Percentiles rank a stretch among this genome's conserved stretches.
Evolutionary conservation across 1,140 invertebrate species (phyloP).

Genomic region (Andrena cerasifolii): DNA sequence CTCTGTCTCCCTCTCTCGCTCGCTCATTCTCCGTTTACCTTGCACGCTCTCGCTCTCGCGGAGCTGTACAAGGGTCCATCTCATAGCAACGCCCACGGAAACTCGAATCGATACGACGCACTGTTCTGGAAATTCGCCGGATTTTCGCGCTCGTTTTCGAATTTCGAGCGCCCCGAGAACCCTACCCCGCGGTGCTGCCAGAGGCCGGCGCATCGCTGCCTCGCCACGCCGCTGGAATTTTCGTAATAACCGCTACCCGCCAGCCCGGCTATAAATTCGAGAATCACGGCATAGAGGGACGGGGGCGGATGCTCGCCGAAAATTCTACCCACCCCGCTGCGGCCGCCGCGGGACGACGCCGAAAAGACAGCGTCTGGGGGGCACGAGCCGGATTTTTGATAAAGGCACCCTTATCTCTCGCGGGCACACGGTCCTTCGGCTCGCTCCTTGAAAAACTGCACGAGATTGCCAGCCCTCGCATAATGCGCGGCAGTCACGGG

Average conservation of each 20-base stretch:
- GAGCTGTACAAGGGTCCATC: slow-evolving; percentile 82
- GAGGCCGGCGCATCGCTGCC: neutral
- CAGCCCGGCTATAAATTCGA: slow-evolving; percentile 28
- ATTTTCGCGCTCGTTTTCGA: slow-evolving; percentile 78
- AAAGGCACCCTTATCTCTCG: slow-evolving; percentile 52
- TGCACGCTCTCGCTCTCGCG: slow-evolving; percentile 48
- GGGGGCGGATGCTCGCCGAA: neutral
- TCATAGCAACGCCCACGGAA: slow-evolving; percentile 83
- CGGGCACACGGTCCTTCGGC: slow-evolving; percentile 31
- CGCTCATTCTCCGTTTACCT: slow-evolving; percentile 31
- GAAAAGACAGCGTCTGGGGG: neutral
- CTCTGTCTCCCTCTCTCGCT: slow-evolving; percentile 57
- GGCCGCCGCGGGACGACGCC: neutral
- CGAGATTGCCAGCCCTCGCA: slow-evolving; percentile 34
- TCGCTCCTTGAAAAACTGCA: slow-evolving; percentile 49
- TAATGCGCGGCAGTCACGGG: slow-evolving; percentile 52
- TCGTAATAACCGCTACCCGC: slow-evolving; percentile 18
- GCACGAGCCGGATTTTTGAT: slow-evolving; percentile 40
- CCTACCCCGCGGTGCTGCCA: no score
- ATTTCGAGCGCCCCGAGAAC: slow-evolving; percentile 68
- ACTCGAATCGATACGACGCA: slow-evolving; percentile 82
- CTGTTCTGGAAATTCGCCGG: slow-evolving; percentile 79
- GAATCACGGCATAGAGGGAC: slow-evolving; percentile 17
- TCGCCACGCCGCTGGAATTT: slow-evolving; percentile 37
- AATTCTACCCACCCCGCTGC: slow-evolving; percentile 6